Evolutionary conservation across 23 tunicate genomes (phyloP), one percentile per base, ranked within the genome.

Genomic region (Ciona savignyi): DNA sequence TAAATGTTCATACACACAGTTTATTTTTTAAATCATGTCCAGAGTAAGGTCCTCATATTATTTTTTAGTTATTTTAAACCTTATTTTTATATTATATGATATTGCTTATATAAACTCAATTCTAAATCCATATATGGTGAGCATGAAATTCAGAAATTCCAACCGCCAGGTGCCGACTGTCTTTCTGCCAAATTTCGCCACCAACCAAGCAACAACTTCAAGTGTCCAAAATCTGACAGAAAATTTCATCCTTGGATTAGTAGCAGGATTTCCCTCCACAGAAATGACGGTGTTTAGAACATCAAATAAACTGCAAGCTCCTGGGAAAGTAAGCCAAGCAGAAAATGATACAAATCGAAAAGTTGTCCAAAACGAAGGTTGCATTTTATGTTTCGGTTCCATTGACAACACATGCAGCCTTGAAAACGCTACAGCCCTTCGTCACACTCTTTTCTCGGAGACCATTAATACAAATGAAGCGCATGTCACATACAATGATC

Each of bases 221-320:
- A 84, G 91, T 71, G 84, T 91, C 27, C 97, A 87, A 49, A 64
- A 32, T 19, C 73, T 91, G 61, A 91, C 97, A 4, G 97, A 91
- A 67, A 68, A 72, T 51, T 91, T 91, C 42, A 51, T 91, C n/a
- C 76, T 73, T 19, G 73, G 76, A 20, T 63, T 91, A 6, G 79
- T 91, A n/a, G 79, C 79, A 21, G 73, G 74, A 31, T 91, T 84
- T 80, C 97, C 97, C 2, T 69, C 97, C 27, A 91, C 97, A 27
- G 97, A 91, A 72, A 91, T 76, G 60, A 91, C 97, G 1, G 83
- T 91, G 23, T 84, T 68, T 70, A 85, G 87, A 73, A 84, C 85
- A 33, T 80, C 90, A n/a, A 81, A 81, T 62, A 91, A 91, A 75
- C 61, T 86, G 9, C 56, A 42, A 9, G n/a, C n/a, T n/a, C n/a